Evolutionary conservation across 1,140 invertebrate species (phyloP), one percentile per base, ranked within the genome.

Genomic region (Platorchestia sp.): DNA sequence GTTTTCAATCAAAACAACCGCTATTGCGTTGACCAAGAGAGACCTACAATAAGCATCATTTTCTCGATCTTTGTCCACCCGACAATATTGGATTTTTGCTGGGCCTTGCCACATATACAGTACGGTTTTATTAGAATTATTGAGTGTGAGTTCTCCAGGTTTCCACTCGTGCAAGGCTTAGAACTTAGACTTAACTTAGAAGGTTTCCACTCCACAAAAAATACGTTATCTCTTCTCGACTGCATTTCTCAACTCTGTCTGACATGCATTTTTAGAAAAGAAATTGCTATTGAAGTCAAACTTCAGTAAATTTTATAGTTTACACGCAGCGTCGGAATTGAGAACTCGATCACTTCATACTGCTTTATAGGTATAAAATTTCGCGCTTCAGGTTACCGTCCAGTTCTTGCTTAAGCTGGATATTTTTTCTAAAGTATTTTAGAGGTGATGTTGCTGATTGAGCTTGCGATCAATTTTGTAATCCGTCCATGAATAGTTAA

Each of bases 401-500:
- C 59, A 75, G 3, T 75, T 75, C 27, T 75, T 22, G 59, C 10
- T 22, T 75, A 22, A 14, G 3, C 14, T 10, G 36, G 19, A 19
- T 19, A 51, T 75, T 75, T 75, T 75, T 14, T 75, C 10, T 36
- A 27, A 36, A 75, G 36, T 75, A 75, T 36, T 36, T 75, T 22
- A 75, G 59, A 10, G 59, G 10, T 27, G 7, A 75, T 75, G 59
- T 75, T 75, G 59, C 59, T 75, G 59, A 3, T 27, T 75, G 59
- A 10, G 59, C 10, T 22, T 75, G 59, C 59, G 1, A 22, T 75
- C 59, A 75, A 27, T 22, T 75, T 75, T 75, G 59, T 75, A 75
- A 75, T 75, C 59, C 59, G 59, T 75, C 59, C 59, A 75, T 75
- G 59, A 75, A 75, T 75, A 75, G 59, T 75, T 75, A 75, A 75